Evolutionary conservation across 2,888 invertebrate genomes (phyloP).

Genomic region (Caenorhabditis plicata): DNA sequence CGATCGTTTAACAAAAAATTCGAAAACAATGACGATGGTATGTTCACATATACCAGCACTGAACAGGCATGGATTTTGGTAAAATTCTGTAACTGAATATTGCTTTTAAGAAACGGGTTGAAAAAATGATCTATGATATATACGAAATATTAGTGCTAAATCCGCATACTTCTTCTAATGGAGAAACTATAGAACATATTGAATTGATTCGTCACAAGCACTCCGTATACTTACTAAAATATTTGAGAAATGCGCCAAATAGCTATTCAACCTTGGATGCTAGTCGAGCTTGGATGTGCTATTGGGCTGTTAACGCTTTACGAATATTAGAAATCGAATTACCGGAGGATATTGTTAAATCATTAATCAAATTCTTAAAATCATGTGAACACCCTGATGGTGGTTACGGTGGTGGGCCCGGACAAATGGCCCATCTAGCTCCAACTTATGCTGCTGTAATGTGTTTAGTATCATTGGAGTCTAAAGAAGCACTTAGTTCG

Average conservation of each 20-base stretch:
- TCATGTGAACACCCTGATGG: conserved; percentile 60
- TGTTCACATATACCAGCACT: conserved; percentile 38
- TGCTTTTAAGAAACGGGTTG: conserved; percentile 31
- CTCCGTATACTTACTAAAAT: conserved; percentile 22
- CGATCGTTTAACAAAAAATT: conserved; percentile 30
- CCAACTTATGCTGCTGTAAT: conserved; percentile 96
- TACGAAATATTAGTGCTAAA: conserved; percentile 12
- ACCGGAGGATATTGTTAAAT: conserved; percentile 16
- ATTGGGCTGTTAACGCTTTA: conserved; percentile 91
- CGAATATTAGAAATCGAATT: conserved; percentile 76
- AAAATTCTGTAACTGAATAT: not conserved
- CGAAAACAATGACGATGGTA: conserved; percentile 36
- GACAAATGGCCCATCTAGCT: conserved; percentile 88
- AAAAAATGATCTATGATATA: conserved; percentile 28
- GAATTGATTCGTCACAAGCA: conserved; percentile 28
- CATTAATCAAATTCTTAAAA: conserved; percentile 53
- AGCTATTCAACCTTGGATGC: conserved; percentile 77
- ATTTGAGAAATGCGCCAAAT: conserved; percentile 19
- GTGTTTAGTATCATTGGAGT: conserved; percentile 85
- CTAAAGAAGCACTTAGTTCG: conserved; percentile 81
- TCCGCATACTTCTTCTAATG: conserved; percentile 11
- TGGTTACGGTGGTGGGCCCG: conserved; percentile 78
- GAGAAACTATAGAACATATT: conserved; percentile 11
- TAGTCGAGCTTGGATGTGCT: conserved; percentile 92
- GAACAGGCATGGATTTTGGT: conserved; percentile 38